A percentile compares a stretch with the other conserved stretches of the same genome.
These are phyloP conservation scores for Cyclura pinguis DNA, from an alignment of 2,797 vertebrate genomes.

Conservation along the genomic window DNA sequence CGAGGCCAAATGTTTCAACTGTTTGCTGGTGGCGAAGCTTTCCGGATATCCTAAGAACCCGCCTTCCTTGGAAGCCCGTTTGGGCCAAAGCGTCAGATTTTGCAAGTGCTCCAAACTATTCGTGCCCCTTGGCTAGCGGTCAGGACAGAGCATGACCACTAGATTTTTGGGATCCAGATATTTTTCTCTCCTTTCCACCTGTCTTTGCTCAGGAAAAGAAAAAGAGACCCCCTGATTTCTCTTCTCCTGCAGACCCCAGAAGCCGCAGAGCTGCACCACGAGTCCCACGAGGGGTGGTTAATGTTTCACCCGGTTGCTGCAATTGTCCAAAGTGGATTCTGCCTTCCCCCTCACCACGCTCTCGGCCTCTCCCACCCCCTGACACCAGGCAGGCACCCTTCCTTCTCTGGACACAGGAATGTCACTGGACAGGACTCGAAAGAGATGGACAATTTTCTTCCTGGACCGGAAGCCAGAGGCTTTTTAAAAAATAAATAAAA, in stretches of 20 bases:
- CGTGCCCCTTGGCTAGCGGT: neutral
- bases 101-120: fast-evolving
- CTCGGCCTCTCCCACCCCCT: neutral
- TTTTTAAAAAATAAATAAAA: no score
- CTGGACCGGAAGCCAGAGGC: neutral
- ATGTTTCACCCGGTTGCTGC: conserved; percentile 35
- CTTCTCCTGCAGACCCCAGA: neutral
- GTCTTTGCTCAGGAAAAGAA: neutral
- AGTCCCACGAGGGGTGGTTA: neutral
- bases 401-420: neutral
- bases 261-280: neutral
- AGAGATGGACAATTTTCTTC: neutral
- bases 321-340: neutral
- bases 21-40: no score
- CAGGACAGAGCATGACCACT: fast-evolving
- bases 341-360: neutral
- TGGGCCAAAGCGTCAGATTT: no score
- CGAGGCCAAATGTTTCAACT: no score
- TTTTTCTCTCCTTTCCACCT: neutral
- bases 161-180: neutral
- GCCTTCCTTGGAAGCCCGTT: no score
- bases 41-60: no score
- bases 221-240: neutral
- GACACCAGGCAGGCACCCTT: neutral
- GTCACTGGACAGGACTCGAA: conserved; percentile 3